phyloP scores from a whole-genome alignment of 2,797 vertebrate genomes.

The Danio tinwini region DNA sequence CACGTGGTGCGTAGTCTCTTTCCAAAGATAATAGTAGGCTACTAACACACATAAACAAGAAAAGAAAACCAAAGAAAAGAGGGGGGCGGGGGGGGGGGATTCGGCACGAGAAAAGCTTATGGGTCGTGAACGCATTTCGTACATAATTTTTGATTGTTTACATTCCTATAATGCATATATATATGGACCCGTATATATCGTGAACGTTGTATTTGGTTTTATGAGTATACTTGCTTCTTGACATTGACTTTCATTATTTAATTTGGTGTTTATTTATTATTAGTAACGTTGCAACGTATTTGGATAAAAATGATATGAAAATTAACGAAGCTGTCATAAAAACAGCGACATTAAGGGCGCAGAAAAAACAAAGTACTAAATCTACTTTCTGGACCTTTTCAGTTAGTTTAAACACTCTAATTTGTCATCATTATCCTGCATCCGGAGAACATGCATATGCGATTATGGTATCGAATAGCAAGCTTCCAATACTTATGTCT shows the following conservation, averaged over 20 bases:
- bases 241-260: not conserved
- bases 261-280: not conserved
- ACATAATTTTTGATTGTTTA: conserved; percentile 28
- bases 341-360: conserved; percentile 61
- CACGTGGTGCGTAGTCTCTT: not conserved
- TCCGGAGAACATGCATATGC: conserved; percentile 52
- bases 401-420: conserved; percentile 58
- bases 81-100: not conserved
- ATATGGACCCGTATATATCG: not conserved
- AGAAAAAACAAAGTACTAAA: conserved; percentile 60
- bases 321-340: not conserved
- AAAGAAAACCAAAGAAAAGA: too few relatives aligned
- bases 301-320: not conserved
- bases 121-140: not conserved
- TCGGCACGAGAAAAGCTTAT: conserved; percentile 1
- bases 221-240: not conserved
- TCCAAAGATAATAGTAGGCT: not conserved
- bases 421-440: conserved; percentile 73
- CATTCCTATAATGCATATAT: not conserved
- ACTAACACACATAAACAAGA: too few relatives aligned
- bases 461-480: conserved; percentile 64
- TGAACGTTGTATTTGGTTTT: not conserved
- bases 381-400: conserved; percentile 45
- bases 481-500: conserved; percentile 30
- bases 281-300: not conserved